phyloP scores from a whole-genome alignment of 2,888 invertebrate species.

The Pristionchus mayeri region DNA sequence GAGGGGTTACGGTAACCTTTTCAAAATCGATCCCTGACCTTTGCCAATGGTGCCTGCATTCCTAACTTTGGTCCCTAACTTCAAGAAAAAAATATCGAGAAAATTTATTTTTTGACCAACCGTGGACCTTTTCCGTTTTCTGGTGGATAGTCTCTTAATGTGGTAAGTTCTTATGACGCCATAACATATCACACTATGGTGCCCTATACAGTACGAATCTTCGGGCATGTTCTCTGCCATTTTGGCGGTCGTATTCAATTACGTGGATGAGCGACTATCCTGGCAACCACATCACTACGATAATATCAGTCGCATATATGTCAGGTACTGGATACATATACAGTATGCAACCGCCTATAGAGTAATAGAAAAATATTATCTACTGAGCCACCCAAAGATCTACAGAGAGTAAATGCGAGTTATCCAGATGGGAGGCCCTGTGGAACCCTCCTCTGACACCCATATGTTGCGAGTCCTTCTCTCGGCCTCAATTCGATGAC shows the following conservation, averaged over 20 bases:
- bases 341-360: neutral
- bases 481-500: conserved; percentile 24
- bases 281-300: conserved; percentile 22
- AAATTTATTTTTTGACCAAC: no score
- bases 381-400: neutral
- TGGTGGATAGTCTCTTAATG: no score
- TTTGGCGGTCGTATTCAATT: neutral
- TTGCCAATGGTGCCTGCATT: no score
- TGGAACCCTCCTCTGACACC: conserved; percentile 18
- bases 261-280: neutral
- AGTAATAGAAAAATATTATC: no score
- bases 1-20: no score
- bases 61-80: no score
- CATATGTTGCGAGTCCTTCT: conserved; percentile 4
- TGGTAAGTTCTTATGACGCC: neutral
- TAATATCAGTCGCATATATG: neutral
- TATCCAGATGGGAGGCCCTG: neutral
- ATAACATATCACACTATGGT: neutral
- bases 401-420: neutral
- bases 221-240: conserved; percentile 13
- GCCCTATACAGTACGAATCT: conserved; percentile 2
- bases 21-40: no score
- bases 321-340: neutral
- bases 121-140: no score
- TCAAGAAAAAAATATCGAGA: no score